Conservation (phyloP, 2,113 vertebrate genomes). For the Salvelinus fontinalis region DNA sequence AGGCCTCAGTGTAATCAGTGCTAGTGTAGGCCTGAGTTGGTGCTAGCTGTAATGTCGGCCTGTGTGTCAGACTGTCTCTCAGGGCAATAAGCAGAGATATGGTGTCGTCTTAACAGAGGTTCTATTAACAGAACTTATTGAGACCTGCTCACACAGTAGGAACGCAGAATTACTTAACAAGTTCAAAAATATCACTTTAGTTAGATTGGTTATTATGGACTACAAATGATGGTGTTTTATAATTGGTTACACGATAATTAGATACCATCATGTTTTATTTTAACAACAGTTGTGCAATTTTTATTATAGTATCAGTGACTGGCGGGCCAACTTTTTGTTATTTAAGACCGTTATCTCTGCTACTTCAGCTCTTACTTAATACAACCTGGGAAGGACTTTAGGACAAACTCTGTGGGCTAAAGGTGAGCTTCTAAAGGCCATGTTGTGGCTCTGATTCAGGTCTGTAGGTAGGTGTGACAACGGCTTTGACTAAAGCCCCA, state of each 20-base stretch:
- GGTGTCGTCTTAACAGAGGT: slow-evolving; percentile 78
- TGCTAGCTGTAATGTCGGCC: not conserved
- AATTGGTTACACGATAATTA: not conserved
- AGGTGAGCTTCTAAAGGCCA: not conserved
- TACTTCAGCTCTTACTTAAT: no score
- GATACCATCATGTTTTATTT: not conserved
- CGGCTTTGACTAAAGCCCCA: slow-evolving; percentile 91
- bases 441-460: slow-evolving; percentile 73
- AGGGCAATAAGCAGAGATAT: slow-evolving; percentile 63
- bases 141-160: slow-evolving; percentile 78
- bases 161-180: slow-evolving; percentile 74
- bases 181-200: not conserved
- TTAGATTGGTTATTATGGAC: not conserved
- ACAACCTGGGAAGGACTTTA: no score
- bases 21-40: slow-evolving; percentile 2
- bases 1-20: not conserved
- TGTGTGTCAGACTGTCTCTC: not conserved
- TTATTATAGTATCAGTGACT: not conserved
- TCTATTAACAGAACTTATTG: slow-evolving; percentile 83
- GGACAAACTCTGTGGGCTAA: not conserved
- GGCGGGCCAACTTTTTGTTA: not conserved
- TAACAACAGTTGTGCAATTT: not conserved
- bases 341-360: no score
- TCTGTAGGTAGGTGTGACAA: slow-evolving; percentile 99
- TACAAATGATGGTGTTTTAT: not conserved